Percentiles rank a stretch among this genome's conserved stretches.
phyloP scores from a whole-genome alignment of 1,140 invertebrate genomes.

The Cotesia typhae region DNA sequence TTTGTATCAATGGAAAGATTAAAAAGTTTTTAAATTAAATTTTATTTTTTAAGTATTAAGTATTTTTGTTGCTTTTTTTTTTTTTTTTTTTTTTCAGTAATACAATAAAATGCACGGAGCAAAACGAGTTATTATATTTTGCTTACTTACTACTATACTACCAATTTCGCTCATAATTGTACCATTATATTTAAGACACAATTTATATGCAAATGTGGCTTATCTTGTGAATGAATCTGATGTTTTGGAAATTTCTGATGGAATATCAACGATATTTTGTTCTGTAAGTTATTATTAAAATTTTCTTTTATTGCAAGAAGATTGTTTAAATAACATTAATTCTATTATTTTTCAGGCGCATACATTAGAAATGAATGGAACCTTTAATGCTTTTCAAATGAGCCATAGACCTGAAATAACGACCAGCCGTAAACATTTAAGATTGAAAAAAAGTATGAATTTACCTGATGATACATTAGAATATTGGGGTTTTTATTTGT shows the following conservation, averaged over 20 bases:
- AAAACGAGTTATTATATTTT: slow-evolving; percentile 77
- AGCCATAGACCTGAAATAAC: slow-evolving; percentile 74
- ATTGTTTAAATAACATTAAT: slow-evolving; percentile 36
- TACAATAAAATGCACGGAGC: slow-evolving; percentile 77
- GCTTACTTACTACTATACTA: slow-evolving; percentile 75
- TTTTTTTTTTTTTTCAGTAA: slow-evolving; percentile 67
- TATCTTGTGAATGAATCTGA: slow-evolving; percentile 83
- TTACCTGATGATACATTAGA: slow-evolving; percentile 86
- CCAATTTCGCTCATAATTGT: slow-evolving; percentile 77
- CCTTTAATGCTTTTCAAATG: slow-evolving; percentile 85
- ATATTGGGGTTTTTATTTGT: slow-evolving; percentile 88
- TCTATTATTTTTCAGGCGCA: slow-evolving; percentile 68
- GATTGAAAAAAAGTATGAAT: slow-evolving; percentile 81
- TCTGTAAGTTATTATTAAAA: slow-evolving; percentile 56
- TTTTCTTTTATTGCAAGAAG: slow-evolving; percentile 24
- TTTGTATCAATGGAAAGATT: too few relatives aligned
- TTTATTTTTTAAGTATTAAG: neutral
- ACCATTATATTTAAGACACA: slow-evolving; percentile 79
- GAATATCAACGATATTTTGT: slow-evolving; percentile 82
- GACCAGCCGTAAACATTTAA: slow-evolving; percentile 76
- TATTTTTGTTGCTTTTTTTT: slow-evolving; percentile 37
- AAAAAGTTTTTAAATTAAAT: too few relatives aligned
- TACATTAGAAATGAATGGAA: slow-evolving; percentile 78
- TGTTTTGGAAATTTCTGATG: slow-evolving; percentile 79
- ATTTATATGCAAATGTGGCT: slow-evolving; percentile 75